Evolutionary conservation across 2,113 vertebrate species (phyloP), one percentile per base, ranked within the genome.

Genomic region (Macheiramphus alcinus): DNA sequence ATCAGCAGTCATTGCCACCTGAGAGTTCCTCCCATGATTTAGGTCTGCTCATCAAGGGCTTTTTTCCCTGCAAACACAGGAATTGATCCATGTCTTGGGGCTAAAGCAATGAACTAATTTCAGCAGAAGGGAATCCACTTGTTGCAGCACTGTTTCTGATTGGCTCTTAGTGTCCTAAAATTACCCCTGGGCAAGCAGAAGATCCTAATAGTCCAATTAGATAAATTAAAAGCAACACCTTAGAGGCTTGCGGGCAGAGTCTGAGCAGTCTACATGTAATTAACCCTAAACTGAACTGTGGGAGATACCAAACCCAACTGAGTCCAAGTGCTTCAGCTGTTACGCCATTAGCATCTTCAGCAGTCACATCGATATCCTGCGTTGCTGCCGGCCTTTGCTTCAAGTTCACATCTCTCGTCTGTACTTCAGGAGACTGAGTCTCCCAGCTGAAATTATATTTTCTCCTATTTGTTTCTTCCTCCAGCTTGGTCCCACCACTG

Each of bases 281-380:
- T 50, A 80, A 72, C 27, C 55, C 53, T 74, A 6, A 32, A 29
- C 13, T 16, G 20, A 48, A 25, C 63, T 7, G 26, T 6, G 45
- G 38, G 47, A 70, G 36, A 16, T 16, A 14, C 2, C 22, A 75
- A 70, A 58, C 34, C 55, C 70, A 43, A 4, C 6, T 10, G 56
- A 40, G 50, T 5, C 20, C 34, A 3, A 36, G 62, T 8, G 42
- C 71, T 58, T 42, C 42, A 29, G 42, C 61, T 15, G 6, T 29
- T 25, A 16, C 3, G 1, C 48, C 12, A 0, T 15, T 6, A 52
- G 45, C 32, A 34, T 16, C 65, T 38, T 27, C 66, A 72, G 67
- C 66, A 22, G 53, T 11, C 22, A 1, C n/a, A 40, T n/a, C 4
- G 1, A 40, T 19, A 40, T 4, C 38, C 43, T 2, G 2, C 5